These are phyloP conservation scores for Numida meleagris DNA, from an alignment of 2,113 vertebrate genomes.

Conservation along the genomic window DNA sequence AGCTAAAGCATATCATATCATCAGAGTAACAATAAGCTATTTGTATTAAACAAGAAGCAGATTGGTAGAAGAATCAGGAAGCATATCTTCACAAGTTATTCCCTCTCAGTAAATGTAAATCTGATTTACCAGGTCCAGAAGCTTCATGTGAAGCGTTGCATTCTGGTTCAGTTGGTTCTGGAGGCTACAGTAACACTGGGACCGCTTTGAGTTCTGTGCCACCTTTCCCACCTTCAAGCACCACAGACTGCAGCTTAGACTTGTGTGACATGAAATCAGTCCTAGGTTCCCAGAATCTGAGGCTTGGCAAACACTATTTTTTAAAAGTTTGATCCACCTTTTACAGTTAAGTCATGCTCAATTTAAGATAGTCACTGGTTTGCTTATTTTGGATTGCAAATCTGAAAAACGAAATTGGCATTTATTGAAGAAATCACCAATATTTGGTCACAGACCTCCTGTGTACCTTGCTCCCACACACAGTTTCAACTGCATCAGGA, in stretches of 20 bases:
- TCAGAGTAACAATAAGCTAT: constrained; percentile 43
- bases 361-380: not conserved
- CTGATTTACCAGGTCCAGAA: constrained; percentile 27
- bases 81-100: constrained; percentile 31
- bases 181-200: not conserved
- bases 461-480: not conserved
- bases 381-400: constrained; percentile 41
- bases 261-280: not conserved
- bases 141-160: not conserved
- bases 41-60: constrained; percentile 60
- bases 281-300: constrained; percentile 12
- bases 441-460: not conserved
- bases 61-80: constrained; percentile 45
- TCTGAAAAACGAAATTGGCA: constrained; percentile 1
- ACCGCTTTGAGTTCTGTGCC: not conserved
- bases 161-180: constrained; percentile 43
- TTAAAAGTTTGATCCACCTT: constrained; percentile 32
- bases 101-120: not conserved
- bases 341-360: constrained; percentile 33
- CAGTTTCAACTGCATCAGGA: not conserved
- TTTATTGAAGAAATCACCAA: constrained; percentile 22
- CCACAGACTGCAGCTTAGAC: not conserved
- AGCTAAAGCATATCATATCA: not conserved
- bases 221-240: not conserved
- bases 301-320: constrained; percentile 33